Conservation (phyloP, 2,113 vertebrate species). For the Eretmochelys imbricata region DNA sequence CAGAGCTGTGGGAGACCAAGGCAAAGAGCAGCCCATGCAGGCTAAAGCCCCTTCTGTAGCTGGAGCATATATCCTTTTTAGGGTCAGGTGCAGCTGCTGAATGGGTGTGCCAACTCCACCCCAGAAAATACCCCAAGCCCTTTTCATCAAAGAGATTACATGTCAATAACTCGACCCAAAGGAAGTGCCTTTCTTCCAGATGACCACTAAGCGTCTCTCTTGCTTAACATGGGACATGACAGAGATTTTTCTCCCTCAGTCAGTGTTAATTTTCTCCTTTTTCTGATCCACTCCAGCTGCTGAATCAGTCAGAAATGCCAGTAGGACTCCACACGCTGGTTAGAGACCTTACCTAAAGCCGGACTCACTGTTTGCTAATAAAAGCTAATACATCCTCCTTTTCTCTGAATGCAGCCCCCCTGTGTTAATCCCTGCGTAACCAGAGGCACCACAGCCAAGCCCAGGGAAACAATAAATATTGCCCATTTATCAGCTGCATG, state of each 20-base stretch:
- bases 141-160: background rate
- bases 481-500: fast-evolving
- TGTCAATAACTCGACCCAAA: background rate
- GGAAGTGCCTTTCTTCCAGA: background rate
- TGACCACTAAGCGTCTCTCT: slow-evolving; percentile 59
- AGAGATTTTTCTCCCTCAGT: background rate
- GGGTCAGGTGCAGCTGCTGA: background rate
- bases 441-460: background rate
- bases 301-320: background rate
- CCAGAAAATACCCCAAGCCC: background rate
- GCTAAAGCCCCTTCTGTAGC: background rate
- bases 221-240: background rate
- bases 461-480: background rate
- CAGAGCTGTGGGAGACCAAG: background rate
- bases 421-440: fast-evolving
- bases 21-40: background rate
- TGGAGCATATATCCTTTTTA: background rate
- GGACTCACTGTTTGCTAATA: background rate
- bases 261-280: background rate
- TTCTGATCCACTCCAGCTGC: background rate
- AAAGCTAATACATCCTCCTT: background rate
- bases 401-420: background rate
- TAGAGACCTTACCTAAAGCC: background rate
- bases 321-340: background rate
- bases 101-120: background rate